Base-by-base conservation (phyloP, 2,888 invertebrate species). In the Andrena praecox region DNA sequence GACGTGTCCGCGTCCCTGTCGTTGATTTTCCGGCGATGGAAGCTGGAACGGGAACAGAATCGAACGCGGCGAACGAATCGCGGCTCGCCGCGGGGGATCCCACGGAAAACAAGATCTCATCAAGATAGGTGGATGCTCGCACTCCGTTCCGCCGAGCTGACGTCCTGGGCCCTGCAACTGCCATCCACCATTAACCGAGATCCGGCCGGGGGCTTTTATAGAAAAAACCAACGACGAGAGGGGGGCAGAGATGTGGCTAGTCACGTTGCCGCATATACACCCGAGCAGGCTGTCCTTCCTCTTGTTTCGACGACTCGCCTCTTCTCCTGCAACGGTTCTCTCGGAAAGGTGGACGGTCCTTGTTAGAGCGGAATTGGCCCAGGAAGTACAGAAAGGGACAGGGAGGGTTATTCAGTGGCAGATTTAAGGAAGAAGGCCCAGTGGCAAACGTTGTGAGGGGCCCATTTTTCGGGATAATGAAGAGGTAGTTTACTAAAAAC, bases 71-170 rank as follows among this genome's bases (percentile, higher is more conserved):
- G 56, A 92, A 91, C 91, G 91, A 93, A 92, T 92, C 90, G 91
- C 88, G 88, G 87, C 82, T 77, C 91, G 82, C 92, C 87, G 88
- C 91, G 87, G 91, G 91, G 89, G 90, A 85, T 87, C 89, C 80
- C 84, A 85, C 87, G 90, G 91, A 91, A 91, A 93, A 93, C 93
- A 91, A 93, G 93, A 93, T 93, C 93, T 93, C 93, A 93, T 93
- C 93, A 93, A 93, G 93, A 93, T 93, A 93, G 90, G 81, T 79
- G 80, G 89, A 88, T 90, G 90, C 90, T 91, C 89, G 89, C 89
- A 89, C 91, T 90, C 80, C 83, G 90, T 91, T 89, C 88, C 89
- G 86, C 83, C 89, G 85, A 90, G 85, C 89, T 76, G 88, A 87
- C 90, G 85, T 85, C 68, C 82, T 77, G 85, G 85, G 82, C 79